These are phyloP conservation scores for Hydrozoanthus tunicans DNA, from an alignment of 64 coral and sea anemone genomes.

Conservation along the genomic window DNA sequence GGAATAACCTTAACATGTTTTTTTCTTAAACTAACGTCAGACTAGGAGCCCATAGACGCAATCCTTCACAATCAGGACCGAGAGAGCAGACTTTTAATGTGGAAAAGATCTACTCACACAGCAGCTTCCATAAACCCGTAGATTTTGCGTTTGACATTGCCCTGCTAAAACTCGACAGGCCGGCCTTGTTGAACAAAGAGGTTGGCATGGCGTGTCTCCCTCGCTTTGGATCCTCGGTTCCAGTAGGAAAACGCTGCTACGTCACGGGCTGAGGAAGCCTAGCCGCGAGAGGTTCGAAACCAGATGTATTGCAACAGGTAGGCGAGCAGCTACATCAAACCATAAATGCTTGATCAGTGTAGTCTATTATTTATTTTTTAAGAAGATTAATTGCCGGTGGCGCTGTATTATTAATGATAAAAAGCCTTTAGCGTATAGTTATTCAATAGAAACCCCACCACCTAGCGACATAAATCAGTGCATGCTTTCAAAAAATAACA, in stretches of 20 bases:
- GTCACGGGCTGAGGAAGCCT: constrained; percentile 19
- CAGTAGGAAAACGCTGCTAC: constrained; percentile 1
- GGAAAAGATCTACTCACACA: constrained; percentile 19
- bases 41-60: not conserved
- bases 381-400: too few relatives aligned
- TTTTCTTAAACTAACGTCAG: not conserved
- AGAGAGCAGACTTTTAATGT: not conserved
- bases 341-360: too few relatives aligned
- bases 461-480: too few relatives aligned
- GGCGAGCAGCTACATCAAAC: too few relatives aligned
- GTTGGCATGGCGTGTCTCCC: constrained; percentile 13
- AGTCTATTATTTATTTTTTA: too few relatives aligned
- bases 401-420: too few relatives aligned
- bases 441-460: too few relatives aligned
- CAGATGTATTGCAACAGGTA: constrained; percentile 21
- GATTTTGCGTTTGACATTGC: constrained; percentile 13
- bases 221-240: not conserved
- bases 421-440: too few relatives aligned
- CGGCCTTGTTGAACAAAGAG: not conserved
- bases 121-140: not conserved
- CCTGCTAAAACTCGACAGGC: not conserved
- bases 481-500: too few relatives aligned
- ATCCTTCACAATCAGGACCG: not conserved
- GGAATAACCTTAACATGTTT: not conserved
- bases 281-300: not conserved